A percentile compares a stretch with the other conserved stretches of the same genome.
phyloP scores from a whole-genome alignment of 2,797 vertebrate species.

The Otolemur crassicaudatus region DNA sequence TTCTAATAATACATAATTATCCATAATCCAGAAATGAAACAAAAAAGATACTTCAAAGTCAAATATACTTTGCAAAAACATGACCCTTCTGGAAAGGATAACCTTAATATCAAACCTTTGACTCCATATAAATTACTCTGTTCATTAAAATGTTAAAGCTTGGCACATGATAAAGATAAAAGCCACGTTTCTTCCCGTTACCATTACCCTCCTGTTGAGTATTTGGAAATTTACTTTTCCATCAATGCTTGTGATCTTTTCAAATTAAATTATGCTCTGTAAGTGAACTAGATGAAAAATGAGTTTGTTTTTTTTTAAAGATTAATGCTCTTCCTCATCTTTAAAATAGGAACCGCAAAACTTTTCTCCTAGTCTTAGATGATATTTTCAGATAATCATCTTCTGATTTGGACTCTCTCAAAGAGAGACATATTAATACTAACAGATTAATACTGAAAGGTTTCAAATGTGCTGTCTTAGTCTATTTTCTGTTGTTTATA shows the following conservation, averaged over 20 bases:
- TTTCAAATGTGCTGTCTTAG: neutral
- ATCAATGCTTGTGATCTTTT: constrained; percentile 72
- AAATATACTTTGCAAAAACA: constrained; percentile 50
- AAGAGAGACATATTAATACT: neutral
- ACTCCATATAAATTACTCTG: constrained; percentile 22
- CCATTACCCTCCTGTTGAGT: constrained; percentile 59
- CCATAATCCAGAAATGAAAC: constrained; percentile 17
- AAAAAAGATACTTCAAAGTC: constrained; percentile 49
- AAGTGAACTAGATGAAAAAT: constrained; percentile 60
- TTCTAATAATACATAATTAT: constrained; percentile 42
- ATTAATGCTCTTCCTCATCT: constrained; percentile 52
- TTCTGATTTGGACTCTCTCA: neutral
- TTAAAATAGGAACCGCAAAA: constrained; percentile 43
- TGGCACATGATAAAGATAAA: constrained; percentile 67
- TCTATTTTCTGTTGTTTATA: neutral
- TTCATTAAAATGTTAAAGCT: constrained; percentile 69
- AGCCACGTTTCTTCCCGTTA: constrained; percentile 70
- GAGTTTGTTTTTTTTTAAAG: constrained; percentile 69
- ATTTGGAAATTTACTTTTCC: constrained; percentile 58
- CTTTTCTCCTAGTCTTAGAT: constrained; percentile 3
- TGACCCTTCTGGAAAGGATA: constrained; percentile 54
- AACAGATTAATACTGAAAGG: neutral
- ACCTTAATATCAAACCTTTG: constrained; percentile 68
- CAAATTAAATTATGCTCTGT: constrained; percentile 67
- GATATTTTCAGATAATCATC: neutral